phyloP scores from a whole-genome alignment of 2,797 vertebrate species.

The Okamejei kenojei region DNA sequence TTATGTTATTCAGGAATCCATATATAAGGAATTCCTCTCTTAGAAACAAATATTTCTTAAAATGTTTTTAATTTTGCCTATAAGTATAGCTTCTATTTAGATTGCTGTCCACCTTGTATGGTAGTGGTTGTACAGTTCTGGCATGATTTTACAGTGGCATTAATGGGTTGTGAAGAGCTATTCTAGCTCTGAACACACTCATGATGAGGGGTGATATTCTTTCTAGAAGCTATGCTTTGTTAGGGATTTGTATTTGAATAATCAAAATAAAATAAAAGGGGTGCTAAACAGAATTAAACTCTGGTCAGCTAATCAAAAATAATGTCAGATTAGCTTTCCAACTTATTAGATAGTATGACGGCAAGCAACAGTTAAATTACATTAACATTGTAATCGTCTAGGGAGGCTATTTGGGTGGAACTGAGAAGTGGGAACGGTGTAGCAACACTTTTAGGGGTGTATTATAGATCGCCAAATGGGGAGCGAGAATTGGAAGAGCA shows the following conservation, averaged over 20 bases:
- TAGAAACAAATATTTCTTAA: background rate
- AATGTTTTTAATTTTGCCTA: background rate
- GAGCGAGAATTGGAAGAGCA: too few relatives aligned
- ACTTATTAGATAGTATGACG: too few relatives aligned
- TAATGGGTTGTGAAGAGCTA: background rate
- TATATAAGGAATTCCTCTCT: background rate
- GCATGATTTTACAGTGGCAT: background rate
- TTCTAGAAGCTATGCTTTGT: background rate
- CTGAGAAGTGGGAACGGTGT: too few relatives aligned
- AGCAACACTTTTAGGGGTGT: too few relatives aligned
- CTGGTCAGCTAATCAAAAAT: background rate
- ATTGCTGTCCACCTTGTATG: background rate
- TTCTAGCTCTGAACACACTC: background rate
- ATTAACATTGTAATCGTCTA: too few relatives aligned
- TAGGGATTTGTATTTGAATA: background rate
- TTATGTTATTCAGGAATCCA: background rate
- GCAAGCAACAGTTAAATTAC: background rate
- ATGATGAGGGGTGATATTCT: background rate
- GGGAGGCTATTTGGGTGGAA: too few relatives aligned
- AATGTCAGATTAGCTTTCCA: background rate
- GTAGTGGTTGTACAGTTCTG: background rate
- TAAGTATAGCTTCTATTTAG: background rate
- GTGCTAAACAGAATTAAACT: background rate
- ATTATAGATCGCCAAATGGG: too few relatives aligned
- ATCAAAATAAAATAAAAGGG: background rate